phyloP scores from a whole-genome alignment of 1,140 invertebrate species.

The Galendromus occidentalis region DNA sequence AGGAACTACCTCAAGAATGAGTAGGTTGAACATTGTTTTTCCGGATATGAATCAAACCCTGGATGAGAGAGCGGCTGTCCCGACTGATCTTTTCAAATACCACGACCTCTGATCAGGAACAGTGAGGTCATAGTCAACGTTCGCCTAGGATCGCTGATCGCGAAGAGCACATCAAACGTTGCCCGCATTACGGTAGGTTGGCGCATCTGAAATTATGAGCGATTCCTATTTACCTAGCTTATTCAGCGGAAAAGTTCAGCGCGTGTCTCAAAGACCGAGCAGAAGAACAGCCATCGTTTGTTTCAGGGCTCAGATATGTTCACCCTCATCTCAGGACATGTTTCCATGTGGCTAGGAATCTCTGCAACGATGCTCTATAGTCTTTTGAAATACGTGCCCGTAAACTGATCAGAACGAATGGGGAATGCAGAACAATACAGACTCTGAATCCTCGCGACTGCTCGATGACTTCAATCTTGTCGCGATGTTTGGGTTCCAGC shows the following conservation, averaged over 20 bases:
- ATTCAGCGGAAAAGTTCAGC: no score
- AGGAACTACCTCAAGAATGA: neutral
- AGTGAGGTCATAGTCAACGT: neutral
- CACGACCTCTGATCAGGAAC: neutral
- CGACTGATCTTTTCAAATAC: no score
- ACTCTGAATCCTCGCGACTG: no score
- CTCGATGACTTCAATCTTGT: no score
- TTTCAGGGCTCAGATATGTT: slow-evolving; percentile 1
- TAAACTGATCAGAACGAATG: neutral
- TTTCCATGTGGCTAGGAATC: neutral
- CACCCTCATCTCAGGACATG: neutral
- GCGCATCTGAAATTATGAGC: neutral
- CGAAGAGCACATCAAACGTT: neutral
- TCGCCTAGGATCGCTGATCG: neutral
- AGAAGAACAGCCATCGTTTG: neutral
- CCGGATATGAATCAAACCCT: no score
- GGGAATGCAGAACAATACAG: no score
- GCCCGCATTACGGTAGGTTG: neutral
- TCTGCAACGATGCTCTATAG: neutral
- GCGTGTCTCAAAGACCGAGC: no score
- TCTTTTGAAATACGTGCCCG: neutral
- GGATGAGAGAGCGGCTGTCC: no score
- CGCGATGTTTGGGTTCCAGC: no score
- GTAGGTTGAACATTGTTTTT: neutral
- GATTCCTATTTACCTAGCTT: neutral